phyloP scores from a whole-genome alignment of 1,140 invertebrate genomes.

The Bradysia coprophila region DNA sequence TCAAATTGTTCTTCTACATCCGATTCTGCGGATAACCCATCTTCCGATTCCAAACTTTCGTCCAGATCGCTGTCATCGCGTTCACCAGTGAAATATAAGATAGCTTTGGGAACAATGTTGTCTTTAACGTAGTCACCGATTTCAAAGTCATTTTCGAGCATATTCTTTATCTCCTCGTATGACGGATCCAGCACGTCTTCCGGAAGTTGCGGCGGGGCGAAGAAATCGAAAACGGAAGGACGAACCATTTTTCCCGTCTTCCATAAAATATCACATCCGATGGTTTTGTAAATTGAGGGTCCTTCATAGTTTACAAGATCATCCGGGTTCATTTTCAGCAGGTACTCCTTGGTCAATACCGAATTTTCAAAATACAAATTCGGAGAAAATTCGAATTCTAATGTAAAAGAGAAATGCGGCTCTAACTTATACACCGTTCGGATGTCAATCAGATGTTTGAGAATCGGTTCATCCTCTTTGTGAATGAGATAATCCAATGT shows the following conservation, averaged over 20 bases:
- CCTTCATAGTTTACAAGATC: conserved; percentile 76
- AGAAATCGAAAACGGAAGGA: conserved; percentile 89
- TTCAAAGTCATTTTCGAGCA: conserved; percentile 63
- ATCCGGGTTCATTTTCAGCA: conserved; percentile 66
- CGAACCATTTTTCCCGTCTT: conserved; percentile 57
- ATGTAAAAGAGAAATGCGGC: conserved; percentile 38
- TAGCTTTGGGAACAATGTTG: conserved; percentile 64
- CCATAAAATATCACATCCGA: conserved; percentile 32
- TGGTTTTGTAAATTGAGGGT: conserved; percentile 74
- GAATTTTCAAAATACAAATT: conserved; percentile 83
- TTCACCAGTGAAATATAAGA: conserved; percentile 72
- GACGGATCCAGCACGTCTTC: conserved; percentile 11
- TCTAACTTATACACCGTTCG: conserved; percentile 11
- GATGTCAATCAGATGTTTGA: conserved; percentile 12
- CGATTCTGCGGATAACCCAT: too few relatives aligned
- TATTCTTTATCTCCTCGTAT: conserved; percentile 16
- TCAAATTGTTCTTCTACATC: too few relatives aligned
- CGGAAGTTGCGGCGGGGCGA: conserved; percentile 46
- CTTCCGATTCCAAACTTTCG: too few relatives aligned
- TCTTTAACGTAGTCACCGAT: conserved; percentile 81
- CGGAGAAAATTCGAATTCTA: conserved; percentile 72
- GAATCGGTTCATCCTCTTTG: conserved; percentile 69
- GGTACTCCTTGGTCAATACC: conserved; percentile 73
- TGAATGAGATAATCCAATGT: conserved; percentile 61
- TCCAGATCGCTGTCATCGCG: too few relatives aligned